Percentiles rank a stretch among this genome's conserved stretches.
Conservation (phyloP, 2,113 vertebrate species). For the Pangasianodon hypophthalmus region DNA sequence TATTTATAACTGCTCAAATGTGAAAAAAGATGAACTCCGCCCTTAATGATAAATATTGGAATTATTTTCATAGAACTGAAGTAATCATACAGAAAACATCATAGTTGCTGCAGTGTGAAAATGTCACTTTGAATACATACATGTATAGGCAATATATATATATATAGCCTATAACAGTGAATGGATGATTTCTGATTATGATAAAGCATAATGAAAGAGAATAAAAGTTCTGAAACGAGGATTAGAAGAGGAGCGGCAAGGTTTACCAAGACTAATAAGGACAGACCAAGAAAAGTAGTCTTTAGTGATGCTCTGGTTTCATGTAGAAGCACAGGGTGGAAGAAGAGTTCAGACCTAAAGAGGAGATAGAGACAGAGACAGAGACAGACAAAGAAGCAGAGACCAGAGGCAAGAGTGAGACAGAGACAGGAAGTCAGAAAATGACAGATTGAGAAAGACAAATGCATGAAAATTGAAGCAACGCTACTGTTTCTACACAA, state of each 20-base stretch:
- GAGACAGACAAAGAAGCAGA: conserved; percentile 65
- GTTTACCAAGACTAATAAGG: conserved; percentile 97
- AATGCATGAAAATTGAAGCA: conserved; percentile 54
- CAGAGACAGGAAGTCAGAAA: conserved; percentile 60
- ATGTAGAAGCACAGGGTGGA: conserved; percentile 98
- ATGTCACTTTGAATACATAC: not conserved
- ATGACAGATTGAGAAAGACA: conserved; percentile 44
- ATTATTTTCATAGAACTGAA: not conserved
- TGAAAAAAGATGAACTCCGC: not conserved
- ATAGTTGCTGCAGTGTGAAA: too few relatives aligned
- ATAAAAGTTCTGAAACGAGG: not conserved
- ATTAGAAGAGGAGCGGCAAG: conserved; percentile 75
- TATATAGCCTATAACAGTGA: not conserved
- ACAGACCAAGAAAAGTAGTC: conserved; percentile 99
- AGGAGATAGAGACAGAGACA: conserved; percentile 75
- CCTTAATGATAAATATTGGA: not conserved
- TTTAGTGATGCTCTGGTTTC: conserved; percentile 99
- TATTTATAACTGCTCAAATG: not conserved
- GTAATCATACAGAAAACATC: too few relatives aligned
- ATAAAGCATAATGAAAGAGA: not conserved
- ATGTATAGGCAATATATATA: too few relatives aligned
- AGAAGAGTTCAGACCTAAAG: conserved; percentile 96
- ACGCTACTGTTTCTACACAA: conserved; percentile 10
- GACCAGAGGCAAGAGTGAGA: conserved; percentile 44
- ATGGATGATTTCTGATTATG: not conserved